A percentile compares a stretch with the other conserved stretches of the same genome.
Evolutionary conservation across 2,888 invertebrate species (phyloP).

Genomic region (Drosophila leonis): DNA sequence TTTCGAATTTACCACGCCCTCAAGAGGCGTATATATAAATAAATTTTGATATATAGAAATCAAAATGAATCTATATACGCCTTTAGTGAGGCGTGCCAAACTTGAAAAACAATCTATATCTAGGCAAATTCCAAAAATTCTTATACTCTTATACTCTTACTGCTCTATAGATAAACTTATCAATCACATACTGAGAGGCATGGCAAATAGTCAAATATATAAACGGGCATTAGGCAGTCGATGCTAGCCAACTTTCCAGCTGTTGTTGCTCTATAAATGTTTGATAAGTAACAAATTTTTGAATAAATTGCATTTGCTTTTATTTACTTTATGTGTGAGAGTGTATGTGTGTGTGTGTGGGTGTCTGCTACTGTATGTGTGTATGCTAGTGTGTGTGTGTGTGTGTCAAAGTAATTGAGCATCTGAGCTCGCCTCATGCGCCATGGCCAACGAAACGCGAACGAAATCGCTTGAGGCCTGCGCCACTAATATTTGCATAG

Average conservation of each 20-base stretch:
- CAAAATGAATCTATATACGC: too few species aligned
- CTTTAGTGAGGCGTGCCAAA: too few species aligned
- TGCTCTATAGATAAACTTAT: too few species aligned
- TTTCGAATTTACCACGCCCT: too few species aligned
- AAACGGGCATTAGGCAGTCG: background rate
- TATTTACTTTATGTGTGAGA: slow-evolving; percentile 51
- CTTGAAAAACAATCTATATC: too few species aligned
- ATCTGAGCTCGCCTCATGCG: slow-evolving; percentile 30
- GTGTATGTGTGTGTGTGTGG: slow-evolving; percentile 2
- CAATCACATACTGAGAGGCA: too few species aligned
- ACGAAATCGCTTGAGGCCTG: slow-evolving; percentile 41
- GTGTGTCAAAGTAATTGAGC: slow-evolving; percentile 51
- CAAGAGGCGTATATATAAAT: too few species aligned
- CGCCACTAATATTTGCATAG: slow-evolving; percentile 62
- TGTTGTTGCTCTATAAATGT: slow-evolving; percentile 63
- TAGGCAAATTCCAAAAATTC: too few species aligned
- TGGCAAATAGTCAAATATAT: too few species aligned
- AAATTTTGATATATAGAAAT: too few species aligned
- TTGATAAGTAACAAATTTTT: slow-evolving; percentile 76
- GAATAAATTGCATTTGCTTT: slow-evolving; percentile 75
- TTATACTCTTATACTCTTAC: too few species aligned
- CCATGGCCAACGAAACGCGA: slow-evolving; percentile 15
- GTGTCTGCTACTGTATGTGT: background rate
- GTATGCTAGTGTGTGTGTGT: slow-evolving; percentile 1
- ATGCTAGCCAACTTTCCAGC: background rate